Conservation (phyloP, 2,113 vertebrate genomes). For the Rhadina sibilatrix region DNA sequence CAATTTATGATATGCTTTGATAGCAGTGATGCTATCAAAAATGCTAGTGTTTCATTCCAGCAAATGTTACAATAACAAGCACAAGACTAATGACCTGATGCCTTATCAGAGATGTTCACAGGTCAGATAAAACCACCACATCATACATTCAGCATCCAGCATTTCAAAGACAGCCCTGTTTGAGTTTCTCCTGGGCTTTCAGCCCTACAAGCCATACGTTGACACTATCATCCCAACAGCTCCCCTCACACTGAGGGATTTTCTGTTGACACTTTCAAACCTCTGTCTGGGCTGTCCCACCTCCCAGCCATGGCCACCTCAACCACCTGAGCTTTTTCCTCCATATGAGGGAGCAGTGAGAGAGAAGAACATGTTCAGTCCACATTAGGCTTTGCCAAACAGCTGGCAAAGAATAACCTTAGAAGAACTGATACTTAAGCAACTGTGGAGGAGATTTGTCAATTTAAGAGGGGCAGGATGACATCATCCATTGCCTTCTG, state of each 20-base stretch:
- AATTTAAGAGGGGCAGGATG: constrained; percentile 11
- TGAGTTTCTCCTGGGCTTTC: constrained; percentile 23
- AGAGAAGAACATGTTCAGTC: not conserved
- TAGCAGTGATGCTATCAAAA: constrained; percentile 7
- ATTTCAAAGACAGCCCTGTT: constrained; percentile 4
- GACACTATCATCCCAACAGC: not conserved
- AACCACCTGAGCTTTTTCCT: not conserved
- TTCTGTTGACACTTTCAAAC: not conserved
- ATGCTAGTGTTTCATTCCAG: constrained; percentile 16
- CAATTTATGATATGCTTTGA: not conserved
- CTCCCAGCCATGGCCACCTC: not conserved
- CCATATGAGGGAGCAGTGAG: not conserved
- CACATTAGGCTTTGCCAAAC: not conserved
- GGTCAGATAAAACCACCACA: not conserved
- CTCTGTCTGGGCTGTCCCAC: not conserved
- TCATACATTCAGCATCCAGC: not conserved
- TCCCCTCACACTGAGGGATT: not conserved
- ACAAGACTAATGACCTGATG: constrained; percentile 18
- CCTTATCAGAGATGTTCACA: constrained; percentile 32
- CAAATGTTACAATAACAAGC: constrained; percentile 30
- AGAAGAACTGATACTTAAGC: constrained; percentile 1
- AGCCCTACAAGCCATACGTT: not conserved
- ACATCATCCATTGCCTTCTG: constrained; percentile 26
- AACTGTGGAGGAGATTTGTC: not conserved
- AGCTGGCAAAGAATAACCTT: not conserved